A percentile compares a stretch with the other conserved stretches of the same genome.
These are phyloP conservation scores for Apocheima hispidaria DNA, from an alignment of 2,888 invertebrate genomes.

Conservation along the genomic window DNA sequence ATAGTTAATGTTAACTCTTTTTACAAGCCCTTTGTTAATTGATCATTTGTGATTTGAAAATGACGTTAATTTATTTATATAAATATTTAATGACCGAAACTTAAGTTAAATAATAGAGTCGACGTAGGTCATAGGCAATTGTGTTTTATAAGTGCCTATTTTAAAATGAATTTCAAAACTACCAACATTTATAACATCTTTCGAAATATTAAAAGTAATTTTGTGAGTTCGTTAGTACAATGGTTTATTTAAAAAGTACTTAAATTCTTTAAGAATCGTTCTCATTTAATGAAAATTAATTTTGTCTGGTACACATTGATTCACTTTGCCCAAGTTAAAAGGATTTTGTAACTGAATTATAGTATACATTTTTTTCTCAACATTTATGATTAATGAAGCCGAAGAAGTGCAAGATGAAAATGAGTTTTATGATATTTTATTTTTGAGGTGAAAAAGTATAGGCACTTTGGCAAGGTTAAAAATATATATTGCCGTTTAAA, in stretches of 20 bases:
- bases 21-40: background rate
- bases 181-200: background rate
- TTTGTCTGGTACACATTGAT: conserved; percentile 16
- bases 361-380: conserved; percentile 3
- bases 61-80: background rate
- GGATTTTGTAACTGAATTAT: background rate
- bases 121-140: background rate
- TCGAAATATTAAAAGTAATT: conserved; percentile 10
- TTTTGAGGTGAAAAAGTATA: conserved; percentile 2
- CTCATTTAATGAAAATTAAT: conserved; percentile 25
- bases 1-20: background rate
- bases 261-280: conserved; percentile 42
- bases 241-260: conserved; percentile 21
- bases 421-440: conserved; percentile 12
- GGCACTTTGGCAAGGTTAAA: background rate
- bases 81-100: background rate
- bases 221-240: conserved; percentile 6
- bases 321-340: conserved; percentile 10
- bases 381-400: conserved; percentile 13
- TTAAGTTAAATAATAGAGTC: background rate
- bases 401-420: conserved; percentile 1
- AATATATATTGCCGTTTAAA: conserved; percentile 4
- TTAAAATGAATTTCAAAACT: background rate
- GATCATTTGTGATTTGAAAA: background rate
- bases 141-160: background rate